phyloP scores from a whole-genome alignment of 2,888 invertebrate species.

The Eurois occulta region DNA sequence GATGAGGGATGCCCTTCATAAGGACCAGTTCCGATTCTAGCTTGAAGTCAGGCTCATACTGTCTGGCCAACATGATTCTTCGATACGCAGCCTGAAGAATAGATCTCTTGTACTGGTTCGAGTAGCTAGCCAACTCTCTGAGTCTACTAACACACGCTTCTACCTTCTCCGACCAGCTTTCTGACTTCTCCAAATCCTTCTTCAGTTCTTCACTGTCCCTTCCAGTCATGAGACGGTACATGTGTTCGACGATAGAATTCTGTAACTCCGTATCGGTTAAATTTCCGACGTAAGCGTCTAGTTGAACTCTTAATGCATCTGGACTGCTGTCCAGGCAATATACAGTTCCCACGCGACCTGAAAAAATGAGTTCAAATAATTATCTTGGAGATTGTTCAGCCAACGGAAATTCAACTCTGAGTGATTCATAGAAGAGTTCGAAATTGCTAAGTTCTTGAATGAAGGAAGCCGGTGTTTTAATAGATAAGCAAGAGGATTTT shows the following conservation, averaged over 20 bases:
- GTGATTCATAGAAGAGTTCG: neutral
- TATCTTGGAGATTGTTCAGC: conserved; percentile 9
- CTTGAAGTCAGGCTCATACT: conserved; percentile 72
- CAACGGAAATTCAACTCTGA: conserved; percentile 28
- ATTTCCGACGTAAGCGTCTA: conserved; percentile 59
- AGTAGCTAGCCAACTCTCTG: conserved; percentile 63
- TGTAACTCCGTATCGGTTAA: conserved; percentile 69
- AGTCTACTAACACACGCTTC: conserved; percentile 65
- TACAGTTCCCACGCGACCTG: conserved; percentile 75
- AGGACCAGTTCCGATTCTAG: conserved; percentile 75
- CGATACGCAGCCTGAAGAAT: conserved; percentile 71
- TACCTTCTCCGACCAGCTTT: conserved; percentile 69
- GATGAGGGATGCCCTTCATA: conserved; percentile 72
- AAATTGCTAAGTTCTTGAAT: neutral
- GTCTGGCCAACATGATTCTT: conserved; percentile 70
- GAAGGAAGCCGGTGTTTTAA: conserved; percentile 40
- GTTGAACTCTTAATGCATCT: conserved; percentile 71
- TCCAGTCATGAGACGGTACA: conserved; percentile 70
- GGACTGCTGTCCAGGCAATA: conserved; percentile 80
- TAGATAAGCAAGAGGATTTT: conserved; percentile 51
- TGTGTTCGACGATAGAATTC: conserved; percentile 69
- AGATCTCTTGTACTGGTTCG: conserved; percentile 69
- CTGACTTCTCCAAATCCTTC: conserved; percentile 59
- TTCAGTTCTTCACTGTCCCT: conserved; percentile 54
- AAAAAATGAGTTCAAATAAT: conserved; percentile 41